A percentile compares a stretch with the other conserved stretches of the same genome.
These are phyloP conservation scores for human DNA, from an alignment of 2,113 vertebrate species.

Conservation along the genomic window GRCh38 chr5:67303001-67303500, in stretches of 20 bases:
- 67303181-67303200: background rate
- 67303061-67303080: background rate
- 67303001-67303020: background rate
- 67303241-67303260: background rate
- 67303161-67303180: background rate
- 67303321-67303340: background rate
- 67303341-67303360: background rate
- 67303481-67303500: background rate
- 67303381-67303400: background rate
- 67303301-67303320: background rate
- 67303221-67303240: background rate
- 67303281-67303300: no score
- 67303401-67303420: background rate
- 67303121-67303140: background rate
- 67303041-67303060: background rate
- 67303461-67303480: background rate
- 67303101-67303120: background rate
- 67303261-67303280: background rate
- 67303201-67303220: background rate
- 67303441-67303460: background rate
- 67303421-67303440: background rate
- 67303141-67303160: no score
- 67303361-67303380: background rate
- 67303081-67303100: background rate
- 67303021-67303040: background rate